These are phyloP conservation scores for Neodiprion fabricii DNA, from an alignment of 1,140 invertebrate genomes.

Conservation along the genomic window DNA sequence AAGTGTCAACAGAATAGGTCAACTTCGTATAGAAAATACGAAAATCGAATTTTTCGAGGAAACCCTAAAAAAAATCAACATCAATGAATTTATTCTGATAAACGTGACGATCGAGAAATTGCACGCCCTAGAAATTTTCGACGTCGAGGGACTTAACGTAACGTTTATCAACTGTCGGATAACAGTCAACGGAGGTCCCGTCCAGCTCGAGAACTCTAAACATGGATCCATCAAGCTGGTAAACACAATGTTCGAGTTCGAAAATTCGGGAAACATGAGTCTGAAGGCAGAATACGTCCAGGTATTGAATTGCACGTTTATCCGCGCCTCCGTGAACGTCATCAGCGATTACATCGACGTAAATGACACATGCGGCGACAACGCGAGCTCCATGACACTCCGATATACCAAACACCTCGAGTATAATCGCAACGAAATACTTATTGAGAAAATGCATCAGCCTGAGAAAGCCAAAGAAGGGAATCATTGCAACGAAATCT, in stretches of 20 bases:
- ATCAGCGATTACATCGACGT: slow-evolving; percentile 31
- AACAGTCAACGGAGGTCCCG: slow-evolving; percentile 34
- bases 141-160: slow-evolving; percentile 36
- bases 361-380: slow-evolving; percentile 39
- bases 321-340: slow-evolving; percentile 40
- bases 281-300: slow-evolving; percentile 27
- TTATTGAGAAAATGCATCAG: slow-evolving; percentile 30
- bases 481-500: too few species aligned
- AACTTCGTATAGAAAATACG: slow-evolving; percentile 35
- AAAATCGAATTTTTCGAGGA: slow-evolving; percentile 38
- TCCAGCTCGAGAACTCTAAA: slow-evolving; percentile 30
- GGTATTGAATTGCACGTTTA: slow-evolving; percentile 36
- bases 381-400: slow-evolving; percentile 43
- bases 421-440: slow-evolving; percentile 37
- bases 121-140: slow-evolving; percentile 28
- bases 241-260: slow-evolving; percentile 38
- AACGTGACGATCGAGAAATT: slow-evolving; percentile 42
- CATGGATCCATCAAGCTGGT: slow-evolving; percentile 38
- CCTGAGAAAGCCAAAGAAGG: too few species aligned
- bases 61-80: slow-evolving; percentile 30
- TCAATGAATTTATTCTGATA: slow-evolving; percentile 32
- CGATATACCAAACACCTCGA: slow-evolving; percentile 31
- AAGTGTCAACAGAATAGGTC: slow-evolving; percentile 29
- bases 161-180: slow-evolving; percentile 32
- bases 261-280: slow-evolving; percentile 35